Base-by-base conservation (phyloP, 2,888 invertebrate species). In the Eremobia ochroleuca region DNA sequence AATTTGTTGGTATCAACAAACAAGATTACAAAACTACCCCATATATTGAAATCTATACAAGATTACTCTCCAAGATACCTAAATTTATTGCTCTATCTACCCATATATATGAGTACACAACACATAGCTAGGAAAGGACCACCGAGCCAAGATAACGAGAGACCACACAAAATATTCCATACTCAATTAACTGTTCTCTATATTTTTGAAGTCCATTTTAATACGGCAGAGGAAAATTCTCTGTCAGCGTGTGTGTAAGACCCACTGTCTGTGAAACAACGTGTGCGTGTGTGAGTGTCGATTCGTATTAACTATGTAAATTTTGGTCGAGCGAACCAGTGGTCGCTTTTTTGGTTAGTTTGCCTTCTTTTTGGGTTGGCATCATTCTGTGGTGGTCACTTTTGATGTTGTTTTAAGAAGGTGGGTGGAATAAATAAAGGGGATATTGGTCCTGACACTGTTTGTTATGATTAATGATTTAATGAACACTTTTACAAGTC, bases 251-350 rank as follows among this genome's bases (percentile, higher is more conserved):
- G 65, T 73, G 72, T 13, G 71, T 81, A 13, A 55, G 34, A n/a
- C n/a, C 31, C n/a, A 28, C 25, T 55, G 83, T 79, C 68, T 66
- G 79, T 75, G 72, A 46, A 68, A 37, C 13, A 40, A 13, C 1
- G 46, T 62, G 8, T 70, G 25, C 5, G 5, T 43, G 83, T 76
- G 76, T 80, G 82, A 13, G 89, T 87, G 90, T 76, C 83, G 79
- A 89, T 91, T 86, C 87, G 71, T 85, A 90, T 91, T 90, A 90
- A 76, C 81, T 84, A 88, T 91, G 91, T 86, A 90, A 90, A 91
- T 91, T 84, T 72, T 73, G 77, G 72, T 58, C 78, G 81, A 58
- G 83, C 85, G 85, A 70, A 73, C 84, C 85, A 76, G 75, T 66
- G 79, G 62, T 81, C 43, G 76, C 65, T 87, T 90, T 88, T 87